These are phyloP conservation scores for Gambusia affinis DNA, from an alignment of 2,113 vertebrate species.

Conservation along the genomic window DNA sequence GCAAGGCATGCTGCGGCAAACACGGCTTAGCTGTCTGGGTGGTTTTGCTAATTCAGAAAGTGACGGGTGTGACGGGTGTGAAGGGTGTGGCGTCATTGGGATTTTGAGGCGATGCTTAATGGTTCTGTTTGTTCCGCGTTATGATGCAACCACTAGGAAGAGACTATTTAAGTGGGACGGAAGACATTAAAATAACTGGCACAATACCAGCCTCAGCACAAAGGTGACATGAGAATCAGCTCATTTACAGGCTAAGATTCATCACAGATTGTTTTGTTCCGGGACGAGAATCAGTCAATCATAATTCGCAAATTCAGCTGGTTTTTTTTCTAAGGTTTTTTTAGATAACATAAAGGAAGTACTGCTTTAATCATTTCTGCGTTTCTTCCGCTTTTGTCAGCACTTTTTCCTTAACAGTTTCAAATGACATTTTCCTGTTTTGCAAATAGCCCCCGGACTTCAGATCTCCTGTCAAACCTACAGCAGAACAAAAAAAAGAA, in stretches of 20 bases:
- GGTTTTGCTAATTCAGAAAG: constrained; percentile 1
- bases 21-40: neutral
- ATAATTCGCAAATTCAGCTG: neutral
- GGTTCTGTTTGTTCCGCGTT: constrained; percentile 10
- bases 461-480: constrained; percentile 44
- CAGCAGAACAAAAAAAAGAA: constrained; percentile 7
- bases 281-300: constrained; percentile 12
- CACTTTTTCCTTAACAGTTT: constrained; percentile 35
- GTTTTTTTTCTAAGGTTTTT: neutral
- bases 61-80: neutral
- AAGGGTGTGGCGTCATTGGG: neutral
- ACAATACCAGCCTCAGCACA: neutral
- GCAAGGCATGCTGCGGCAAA: neutral
- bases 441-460: constrained; percentile 50
- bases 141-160: neutral
- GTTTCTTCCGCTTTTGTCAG: constrained; percentile 11
- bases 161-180: neutral
- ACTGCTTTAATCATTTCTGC: neutral
- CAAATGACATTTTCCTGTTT: constrained; percentile 62
- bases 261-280: constrained; percentile 14
- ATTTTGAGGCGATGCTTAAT: neutral
- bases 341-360: constrained; percentile 28
- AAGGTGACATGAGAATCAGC: constrained; percentile 32
- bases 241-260: constrained; percentile 7
- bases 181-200: neutral